Base-by-base conservation (phyloP, 2,113 vertebrate genomes). In the Saguinus imperator region DNA sequence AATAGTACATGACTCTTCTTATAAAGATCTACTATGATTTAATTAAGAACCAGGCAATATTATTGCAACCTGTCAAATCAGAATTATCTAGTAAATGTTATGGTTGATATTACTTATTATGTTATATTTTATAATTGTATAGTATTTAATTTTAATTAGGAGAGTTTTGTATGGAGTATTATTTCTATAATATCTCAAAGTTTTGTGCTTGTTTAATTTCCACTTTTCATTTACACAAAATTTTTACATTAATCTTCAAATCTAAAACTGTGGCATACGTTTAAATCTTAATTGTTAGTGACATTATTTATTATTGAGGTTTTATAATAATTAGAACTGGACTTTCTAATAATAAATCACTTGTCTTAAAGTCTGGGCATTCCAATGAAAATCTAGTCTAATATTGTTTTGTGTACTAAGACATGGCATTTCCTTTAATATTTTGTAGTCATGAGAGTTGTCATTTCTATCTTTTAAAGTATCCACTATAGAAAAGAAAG, bases 401-500 rank as follows among this genome's bases (percentile, higher is more conserved):
- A 96, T 37, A 20, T 95, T 66, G 72, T 94, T 61, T 89, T 35
- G 11, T 77, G n/a, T 17, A 61, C 40, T 58, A n/a, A 32, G 50
- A 58, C 50, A 90, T 96, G 20, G 9, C 5, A 76, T 91, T 90
- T 81, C 93, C 32, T 70, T 96, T 91, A 5, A 43, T 92, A 5
- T 0, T 81, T 75, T 95, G 70, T 73, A 8, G 0, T 0, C 66
- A 97, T 82, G 27, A 93, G 1, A 95, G 50, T 40, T 94, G 68
- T 55, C 58, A 80, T 48, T 96, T 61, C 87, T 1, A 89, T 72
- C 45, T 97, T 84, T 73, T 57, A 97, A 90, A 11, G 37, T 8
- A 86, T 23, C 35, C 2, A 43, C 84, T 96, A 95, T 70, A 92
- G 52, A 57, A 87, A 86, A 73, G 88, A n/a, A 97, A 88, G 1